Conservation (phyloP, 2,888 invertebrate genomes). For the Abscondita cerata region DNA sequence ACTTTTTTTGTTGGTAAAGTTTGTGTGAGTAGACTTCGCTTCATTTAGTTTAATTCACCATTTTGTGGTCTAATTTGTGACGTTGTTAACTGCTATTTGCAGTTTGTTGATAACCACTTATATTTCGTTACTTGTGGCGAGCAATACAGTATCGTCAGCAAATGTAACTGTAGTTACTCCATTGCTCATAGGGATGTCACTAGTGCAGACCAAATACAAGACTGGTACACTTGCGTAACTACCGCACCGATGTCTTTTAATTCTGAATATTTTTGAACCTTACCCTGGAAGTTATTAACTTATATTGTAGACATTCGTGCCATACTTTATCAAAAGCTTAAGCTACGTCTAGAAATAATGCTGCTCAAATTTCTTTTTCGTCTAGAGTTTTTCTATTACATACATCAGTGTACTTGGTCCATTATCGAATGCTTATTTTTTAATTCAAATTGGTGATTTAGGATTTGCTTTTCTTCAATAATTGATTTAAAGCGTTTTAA, state of each 20-base stretch:
- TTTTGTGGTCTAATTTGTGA: conserved; percentile 21
- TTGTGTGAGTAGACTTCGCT: conserved; percentile 35
- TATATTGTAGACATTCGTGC: conserved; percentile 24
- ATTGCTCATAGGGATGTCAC: conserved; percentile 12
- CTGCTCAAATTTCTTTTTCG: not conserved
- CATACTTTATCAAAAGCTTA: conserved; percentile 30
- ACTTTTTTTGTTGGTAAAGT: conserved; percentile 28
- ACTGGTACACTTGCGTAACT: conserved; percentile 15
- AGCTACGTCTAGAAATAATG: conserved; percentile 3
- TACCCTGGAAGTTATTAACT: conserved; percentile 24
- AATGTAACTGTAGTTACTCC: conserved; percentile 20
- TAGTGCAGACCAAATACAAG: conserved; percentile 3
- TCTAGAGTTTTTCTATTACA: too few relatives aligned
- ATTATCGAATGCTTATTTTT: too few relatives aligned
- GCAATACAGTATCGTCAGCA: conserved; percentile 23
- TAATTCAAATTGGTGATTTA: too few relatives aligned
- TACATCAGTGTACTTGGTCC: conserved; percentile 9
- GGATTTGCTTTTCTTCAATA: too few relatives aligned
- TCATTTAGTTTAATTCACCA: conserved; percentile 31
- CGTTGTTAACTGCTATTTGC: conserved; percentile 14
- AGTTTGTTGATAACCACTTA: conserved; percentile 11
- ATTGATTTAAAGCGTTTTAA: too few relatives aligned
- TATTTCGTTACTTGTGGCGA: conserved; percentile 15
- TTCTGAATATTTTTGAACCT: conserved; percentile 12
- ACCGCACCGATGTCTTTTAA: too few relatives aligned